Evolutionary conservation across 2,888 invertebrate genomes (phyloP).

Genomic region (Andrena marginata): DNA sequence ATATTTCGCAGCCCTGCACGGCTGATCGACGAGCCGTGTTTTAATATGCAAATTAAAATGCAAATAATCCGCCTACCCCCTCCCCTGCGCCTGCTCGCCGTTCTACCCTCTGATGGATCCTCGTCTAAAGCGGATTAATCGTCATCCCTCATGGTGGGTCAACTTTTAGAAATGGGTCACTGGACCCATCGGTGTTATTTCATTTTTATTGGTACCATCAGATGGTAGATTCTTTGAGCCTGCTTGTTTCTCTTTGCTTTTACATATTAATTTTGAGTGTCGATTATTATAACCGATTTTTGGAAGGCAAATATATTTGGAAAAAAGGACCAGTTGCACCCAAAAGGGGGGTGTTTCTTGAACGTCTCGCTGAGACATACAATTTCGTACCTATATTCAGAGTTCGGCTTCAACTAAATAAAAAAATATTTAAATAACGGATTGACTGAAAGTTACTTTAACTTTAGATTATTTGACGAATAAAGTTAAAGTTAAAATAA

Average conservation of each 20-base stretch:
- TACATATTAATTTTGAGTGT: no score
- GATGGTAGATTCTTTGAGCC: background rate
- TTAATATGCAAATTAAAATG: conserved; percentile 84
- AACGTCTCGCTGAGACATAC: no score
- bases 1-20: conserved; percentile 79
- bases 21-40: conserved; percentile 80
- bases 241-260: background rate
- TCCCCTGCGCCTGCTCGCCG: conserved; percentile 5
- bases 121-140: conserved; percentile 40
- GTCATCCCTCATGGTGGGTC: conserved; percentile 42
- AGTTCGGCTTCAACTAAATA: no score
- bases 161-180: background rate
- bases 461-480: no score
- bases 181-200: background rate
- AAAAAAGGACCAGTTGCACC: no score
- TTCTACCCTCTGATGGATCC: conserved; percentile 22
- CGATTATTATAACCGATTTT: no score
- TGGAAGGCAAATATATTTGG: no score
- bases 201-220: background rate
- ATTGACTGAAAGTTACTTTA: no score
- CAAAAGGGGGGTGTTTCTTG: no score
- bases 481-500: no score
- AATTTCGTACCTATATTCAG: no score
- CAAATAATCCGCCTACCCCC: conserved; percentile 77
- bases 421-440: no score